Evolutionary conservation across 2,113 vertebrate species (phyloP).

Genomic region (Benitochromis conjunctus): DNA sequence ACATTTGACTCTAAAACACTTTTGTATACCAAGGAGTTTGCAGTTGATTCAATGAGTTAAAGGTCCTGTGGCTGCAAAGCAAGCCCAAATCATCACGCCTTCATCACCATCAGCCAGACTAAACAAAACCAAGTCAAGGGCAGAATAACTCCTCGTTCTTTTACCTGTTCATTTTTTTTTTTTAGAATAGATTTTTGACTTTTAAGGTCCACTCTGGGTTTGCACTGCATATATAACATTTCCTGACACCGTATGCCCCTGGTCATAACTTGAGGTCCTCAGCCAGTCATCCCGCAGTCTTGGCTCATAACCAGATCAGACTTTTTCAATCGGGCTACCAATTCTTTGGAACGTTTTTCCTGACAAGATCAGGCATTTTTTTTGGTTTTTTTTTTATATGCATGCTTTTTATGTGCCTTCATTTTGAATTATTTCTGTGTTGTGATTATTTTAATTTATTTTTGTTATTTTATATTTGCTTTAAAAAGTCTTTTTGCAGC

Average conservation of each 20-base stretch:
- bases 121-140: neutral
- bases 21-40: neutral
- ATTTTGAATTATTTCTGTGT: neutral
- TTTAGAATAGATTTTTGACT: neutral
- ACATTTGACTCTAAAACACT: neutral
- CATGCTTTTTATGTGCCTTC: neutral
- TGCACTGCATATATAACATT: neutral
- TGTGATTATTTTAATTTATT: neutral
- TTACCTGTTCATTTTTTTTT: neutral
- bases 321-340: neutral
- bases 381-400: too few species aligned
- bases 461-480: neutral
- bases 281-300: neutral
- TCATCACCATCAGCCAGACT: neutral
- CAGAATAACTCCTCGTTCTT: neutral
- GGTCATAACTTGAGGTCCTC: neutral
- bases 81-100: neutral
- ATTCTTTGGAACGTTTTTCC: neutral
- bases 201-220: neutral
- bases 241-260: neutral
- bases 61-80: neutral
- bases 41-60: neutral
- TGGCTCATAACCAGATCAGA: neutral
- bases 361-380: neutral
- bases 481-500: neutral